Conservation (phyloP, 2,113 vertebrate genomes). For the Strix aluco region DNA sequence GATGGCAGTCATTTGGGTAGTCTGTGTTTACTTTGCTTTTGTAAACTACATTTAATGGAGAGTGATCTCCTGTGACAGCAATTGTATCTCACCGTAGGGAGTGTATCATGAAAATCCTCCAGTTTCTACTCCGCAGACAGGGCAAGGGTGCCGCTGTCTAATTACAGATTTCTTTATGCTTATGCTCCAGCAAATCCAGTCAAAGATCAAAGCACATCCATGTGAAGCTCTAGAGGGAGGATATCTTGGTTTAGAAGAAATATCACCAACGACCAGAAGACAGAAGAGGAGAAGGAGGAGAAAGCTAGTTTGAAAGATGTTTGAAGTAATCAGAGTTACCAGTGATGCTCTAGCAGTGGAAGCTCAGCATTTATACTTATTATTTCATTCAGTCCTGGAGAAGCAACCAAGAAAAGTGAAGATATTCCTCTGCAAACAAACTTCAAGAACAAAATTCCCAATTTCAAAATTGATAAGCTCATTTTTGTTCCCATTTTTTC, state of each 20-base stretch:
- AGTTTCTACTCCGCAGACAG: not conserved
- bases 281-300: not conserved
- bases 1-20: not conserved
- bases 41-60: conserved; percentile 71
- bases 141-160: conserved; percentile 24
- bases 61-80: conserved; percentile 54
- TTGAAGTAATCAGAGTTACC: not conserved
- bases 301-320: not conserved
- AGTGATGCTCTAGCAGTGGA: not conserved
- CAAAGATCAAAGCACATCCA: not conserved
- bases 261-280: not conserved
- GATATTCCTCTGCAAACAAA: not conserved
- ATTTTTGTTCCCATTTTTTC: not conserved
- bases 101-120: conserved; percentile 30
- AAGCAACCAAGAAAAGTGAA: not conserved
- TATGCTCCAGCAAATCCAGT: not conserved
- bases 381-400: not conserved
- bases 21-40: conserved; percentile 60
- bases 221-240: not conserved
- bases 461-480: not conserved
- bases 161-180: conserved; percentile 58
- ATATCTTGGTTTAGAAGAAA: not conserved
- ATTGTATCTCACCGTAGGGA: conserved; percentile 58
- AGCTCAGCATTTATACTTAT: not conserved
- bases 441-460: not conserved